phyloP scores from a whole-genome alignment of 2,113 vertebrate genomes.

The Gopherus flavomarginatus region DNA sequence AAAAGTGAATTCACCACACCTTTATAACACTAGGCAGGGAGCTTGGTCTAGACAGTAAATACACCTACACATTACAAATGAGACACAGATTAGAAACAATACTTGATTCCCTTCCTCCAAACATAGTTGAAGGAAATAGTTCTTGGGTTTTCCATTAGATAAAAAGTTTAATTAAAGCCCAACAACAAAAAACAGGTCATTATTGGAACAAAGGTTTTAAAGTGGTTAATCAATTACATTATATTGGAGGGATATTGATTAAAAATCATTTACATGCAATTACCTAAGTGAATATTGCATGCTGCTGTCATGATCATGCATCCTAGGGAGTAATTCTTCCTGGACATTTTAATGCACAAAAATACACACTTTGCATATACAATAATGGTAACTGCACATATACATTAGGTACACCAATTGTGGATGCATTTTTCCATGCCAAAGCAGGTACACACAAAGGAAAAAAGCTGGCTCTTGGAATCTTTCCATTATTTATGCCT shows the following conservation, averaged over 20 bases:
- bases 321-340: neutral
- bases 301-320: neutral
- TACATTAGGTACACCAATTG: neutral
- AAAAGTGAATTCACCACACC: conserved; percentile 16
- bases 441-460: neutral
- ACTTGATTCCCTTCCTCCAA: neutral
- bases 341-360: neutral
- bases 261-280: neutral
- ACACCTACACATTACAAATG: neutral
- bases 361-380: neutral
- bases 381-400: neutral
- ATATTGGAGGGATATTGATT: neutral
- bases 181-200: neutral
- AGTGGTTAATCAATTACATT: neutral
- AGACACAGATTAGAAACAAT: neutral
- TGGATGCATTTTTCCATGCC: neutral
- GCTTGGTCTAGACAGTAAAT: neutral
- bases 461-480: neutral
- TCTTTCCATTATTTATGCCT: neutral
- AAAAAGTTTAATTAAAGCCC: neutral
- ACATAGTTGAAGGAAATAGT: neutral
- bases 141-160: neutral
- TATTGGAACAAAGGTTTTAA: neutral
- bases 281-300: neutral
- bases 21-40: neutral